Conservation (phyloP, 2,797 vertebrate genomes). For the Sebastes paucispinis region DNA sequence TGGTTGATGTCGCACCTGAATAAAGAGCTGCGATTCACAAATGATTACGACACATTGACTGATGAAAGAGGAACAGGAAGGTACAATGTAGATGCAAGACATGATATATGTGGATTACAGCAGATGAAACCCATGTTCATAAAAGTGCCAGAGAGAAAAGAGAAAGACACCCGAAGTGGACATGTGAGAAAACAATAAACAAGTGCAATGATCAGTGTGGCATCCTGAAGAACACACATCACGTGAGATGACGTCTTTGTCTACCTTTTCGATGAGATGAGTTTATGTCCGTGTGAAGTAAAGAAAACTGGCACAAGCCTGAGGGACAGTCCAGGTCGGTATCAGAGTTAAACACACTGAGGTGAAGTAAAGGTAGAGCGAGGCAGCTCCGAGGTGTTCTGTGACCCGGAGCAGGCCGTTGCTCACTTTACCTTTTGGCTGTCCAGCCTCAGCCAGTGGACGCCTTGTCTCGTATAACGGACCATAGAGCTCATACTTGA, state of each 20-base stretch:
- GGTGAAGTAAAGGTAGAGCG: background rate
- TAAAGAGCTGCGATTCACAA: slow-evolving; percentile 2
- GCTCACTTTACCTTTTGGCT: slow-evolving; percentile 79
- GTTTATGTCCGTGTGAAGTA: slow-evolving; percentile 1
- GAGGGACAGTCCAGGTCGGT: slow-evolving; percentile 2
- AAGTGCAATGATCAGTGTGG: slow-evolving; percentile 26
- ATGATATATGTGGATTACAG: background rate
- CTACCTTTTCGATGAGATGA: background rate
- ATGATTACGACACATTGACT: background rate
- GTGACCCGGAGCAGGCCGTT: background rate
- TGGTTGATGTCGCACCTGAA: background rate
- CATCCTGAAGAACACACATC: background rate
- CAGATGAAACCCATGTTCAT: background rate
- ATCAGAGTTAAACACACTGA: background rate
- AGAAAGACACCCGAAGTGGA: background rate
- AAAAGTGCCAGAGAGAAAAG: slow-evolving; percentile 11
- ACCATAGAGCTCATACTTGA: slow-evolving; percentile 88
- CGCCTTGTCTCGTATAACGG: slow-evolving; percentile 87
- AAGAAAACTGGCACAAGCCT: background rate
- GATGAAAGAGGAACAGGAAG: background rate
- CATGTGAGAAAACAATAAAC: slow-evolving; percentile 1
- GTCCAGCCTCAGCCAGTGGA: slow-evolving; percentile 89
- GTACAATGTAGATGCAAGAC: background rate
- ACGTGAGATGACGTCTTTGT: background rate
- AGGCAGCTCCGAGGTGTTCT: slow-evolving; percentile 1